Percentiles rank a stretch among this genome's conserved stretches.
Evolutionary conservation across 2,888 invertebrate species (phyloP).

Genomic region (Aporophyla lueneburgensis): DNA sequence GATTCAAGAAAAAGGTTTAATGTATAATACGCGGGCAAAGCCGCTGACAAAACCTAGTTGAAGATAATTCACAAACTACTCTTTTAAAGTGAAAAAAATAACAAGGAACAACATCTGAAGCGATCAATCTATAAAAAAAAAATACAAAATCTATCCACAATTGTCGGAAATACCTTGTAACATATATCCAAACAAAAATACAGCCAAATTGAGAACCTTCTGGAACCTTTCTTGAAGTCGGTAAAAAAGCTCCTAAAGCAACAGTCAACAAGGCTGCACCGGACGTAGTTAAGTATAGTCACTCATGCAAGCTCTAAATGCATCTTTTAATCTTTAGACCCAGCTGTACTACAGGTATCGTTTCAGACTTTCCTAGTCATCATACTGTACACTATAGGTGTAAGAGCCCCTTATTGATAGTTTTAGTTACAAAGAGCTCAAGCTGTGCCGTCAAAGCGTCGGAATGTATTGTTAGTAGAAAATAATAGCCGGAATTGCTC

Average conservation of each 20-base stretch:
- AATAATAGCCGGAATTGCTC: slow-evolving; percentile 49
- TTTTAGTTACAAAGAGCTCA: slow-evolving; percentile 41
- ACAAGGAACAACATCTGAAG: too few relatives aligned
- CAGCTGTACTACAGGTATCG: not conserved
- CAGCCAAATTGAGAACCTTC: too few relatives aligned
- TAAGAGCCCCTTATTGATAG: slow-evolving; percentile 43
- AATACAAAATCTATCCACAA: too few relatives aligned
- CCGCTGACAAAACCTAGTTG: too few relatives aligned
- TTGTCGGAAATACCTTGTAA: too few relatives aligned
- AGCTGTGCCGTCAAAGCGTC: slow-evolving; percentile 40
- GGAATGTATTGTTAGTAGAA: slow-evolving; percentile 48
- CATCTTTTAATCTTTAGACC: slow-evolving; percentile 3
- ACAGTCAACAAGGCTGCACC: not conserved
- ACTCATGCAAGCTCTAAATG: not conserved
- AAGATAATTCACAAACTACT: too few relatives aligned
- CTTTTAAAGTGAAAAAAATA: too few relatives aligned
- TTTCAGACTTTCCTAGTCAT: not conserved
- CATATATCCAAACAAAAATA: too few relatives aligned
- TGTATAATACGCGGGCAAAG: too few relatives aligned
- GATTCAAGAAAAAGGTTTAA: too few relatives aligned
- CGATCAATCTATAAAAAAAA: too few relatives aligned
- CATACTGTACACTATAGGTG: not conserved
- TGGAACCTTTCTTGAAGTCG: too few relatives aligned
- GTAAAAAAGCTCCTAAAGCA: not conserved
- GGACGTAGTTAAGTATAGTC: slow-evolving; percentile 16